phyloP scores from a whole-genome alignment of 2,797 vertebrate species.

The Oreonectes daqikongensis region DNA sequence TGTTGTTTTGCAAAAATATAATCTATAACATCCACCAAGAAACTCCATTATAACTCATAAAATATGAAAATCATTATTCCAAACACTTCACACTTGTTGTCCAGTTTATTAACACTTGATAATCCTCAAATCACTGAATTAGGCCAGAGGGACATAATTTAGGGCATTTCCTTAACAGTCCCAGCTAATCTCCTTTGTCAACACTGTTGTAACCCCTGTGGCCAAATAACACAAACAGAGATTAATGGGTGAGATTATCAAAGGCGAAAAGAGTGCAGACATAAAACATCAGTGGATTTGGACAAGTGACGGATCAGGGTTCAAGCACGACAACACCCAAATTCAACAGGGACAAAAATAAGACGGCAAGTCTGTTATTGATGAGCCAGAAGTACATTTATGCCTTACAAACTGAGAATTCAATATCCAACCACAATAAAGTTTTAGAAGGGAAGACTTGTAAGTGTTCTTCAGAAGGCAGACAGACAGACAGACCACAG shows the following conservation, averaged over 20 bases:
- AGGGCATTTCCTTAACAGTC: conserved; percentile 35
- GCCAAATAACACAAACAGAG: conserved; percentile 45
- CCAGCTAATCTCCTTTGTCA: conserved; percentile 51
- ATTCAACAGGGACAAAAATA: conserved; percentile 8
- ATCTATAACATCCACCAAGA: neutral
- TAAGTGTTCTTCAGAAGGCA: neutral
- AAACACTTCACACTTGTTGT: conserved; percentile 24
- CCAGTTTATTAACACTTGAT: conserved; percentile 42
- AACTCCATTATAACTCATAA: neutral
- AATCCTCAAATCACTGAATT: conserved; percentile 51
- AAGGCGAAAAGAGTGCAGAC: conserved; percentile 16
- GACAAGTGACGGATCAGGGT: neutral
- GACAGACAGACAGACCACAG: neutral
- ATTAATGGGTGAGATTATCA: conserved; percentile 41
- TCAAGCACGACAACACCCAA: conserved; percentile 5
- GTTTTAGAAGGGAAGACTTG: neutral
- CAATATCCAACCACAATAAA: conserved; percentile 14
- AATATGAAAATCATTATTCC: neutral
- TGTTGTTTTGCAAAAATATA: neutral
- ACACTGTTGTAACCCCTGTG: conserved; percentile 13
- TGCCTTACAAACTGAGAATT: conserved; percentile 11
- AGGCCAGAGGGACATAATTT: conserved; percentile 47
- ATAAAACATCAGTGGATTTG: conserved; percentile 22
- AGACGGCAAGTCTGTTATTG: conserved; percentile 15
- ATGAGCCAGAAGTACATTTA: neutral